Evolutionary conservation across 2,113 vertebrate genomes (phyloP), one percentile per base, ranked within the genome.

Genomic region (Taurulus bubalis): DNA sequence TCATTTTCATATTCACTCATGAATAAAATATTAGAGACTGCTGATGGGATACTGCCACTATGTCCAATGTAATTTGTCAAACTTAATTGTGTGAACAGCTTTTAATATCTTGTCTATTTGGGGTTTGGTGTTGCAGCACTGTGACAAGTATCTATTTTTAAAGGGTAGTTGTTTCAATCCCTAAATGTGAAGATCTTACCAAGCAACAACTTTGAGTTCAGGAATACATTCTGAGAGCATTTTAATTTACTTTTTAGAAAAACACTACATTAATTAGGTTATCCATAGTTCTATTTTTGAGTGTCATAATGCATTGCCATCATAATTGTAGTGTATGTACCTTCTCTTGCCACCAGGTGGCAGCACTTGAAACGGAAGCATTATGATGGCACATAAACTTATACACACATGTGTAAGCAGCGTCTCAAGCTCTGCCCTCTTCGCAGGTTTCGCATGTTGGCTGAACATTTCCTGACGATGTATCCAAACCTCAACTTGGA

Each of bases 401-500:
- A 16, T 2, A 0, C 55, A 12, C 51, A 42, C 2, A 24, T 0
- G n/a, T 59, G 22, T 8, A 2, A 24, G 24, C 16, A 20, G 12
- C 34, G 9, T 14, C 12, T 20, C 8, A 9, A 66, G 6, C 36
- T 74, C 26, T 64, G 62, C 24, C n/a, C 22, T 67, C 8, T 0
- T 55, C 49, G 3, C 85, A 96, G 95, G 81, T 96, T 96, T 75
- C 94, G 88, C 6, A 90, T 92, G 71, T 78, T 96, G 85, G 96
- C 95, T 0, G 88, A 92, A 6, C 95, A 96, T 68, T 96, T 95
- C 87, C 89, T 92, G 85, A 85, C 90, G 0, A 96, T 94, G 86
- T 96, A 96, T 85, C 94, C 94, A 3, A 93, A 94, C 22, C 94
- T 96, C 0, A 94, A 94, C 75, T 84, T 96, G 0, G 89, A 96